Base-by-base conservation (phyloP, 2,888 invertebrate species). In the Euplexia lucipara region DNA sequence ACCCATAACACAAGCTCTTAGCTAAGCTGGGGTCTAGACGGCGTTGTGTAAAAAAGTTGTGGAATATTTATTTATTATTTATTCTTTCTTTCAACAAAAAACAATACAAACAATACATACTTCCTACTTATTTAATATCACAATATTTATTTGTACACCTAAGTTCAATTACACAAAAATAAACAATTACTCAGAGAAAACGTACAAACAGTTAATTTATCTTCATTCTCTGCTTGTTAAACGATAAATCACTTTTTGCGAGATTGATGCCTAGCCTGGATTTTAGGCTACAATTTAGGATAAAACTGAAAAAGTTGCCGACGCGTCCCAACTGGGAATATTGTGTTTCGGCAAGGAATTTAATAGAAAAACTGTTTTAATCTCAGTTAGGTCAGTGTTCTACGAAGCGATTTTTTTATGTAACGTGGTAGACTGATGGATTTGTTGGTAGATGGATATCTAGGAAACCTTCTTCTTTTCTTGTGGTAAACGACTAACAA, bases 211-310 rank as follows among this genome's bases (percentile, higher is more conserved):
- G 60, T 64, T 66, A 65, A 71, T 79, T 68, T 61, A 79, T 82
- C 80, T 82, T 66, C 72, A 76, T 82, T 66, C 47, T 42, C 44
- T 8, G 1, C 51, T 49, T 51, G 53, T 68, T 61, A 42, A 48
- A 45, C 59, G 45, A 79, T 82, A 82, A 82, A 79, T 82, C 72
- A 79, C 80, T 66, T 64, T 71, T 66, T 77, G 49, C 20, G 47
- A 82, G 82, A 82, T 79, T 64, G 72, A 79, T 79, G 77, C 63
- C 56, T 52, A 53, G 66, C n/a, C 51, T 71, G 44, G 66, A 75
- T 71, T 75, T 75, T 18, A 12, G 69, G 22, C 56, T 53, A 53
- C 41, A 79, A 45, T 69, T 67, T 53, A 51, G 57, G 47, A 52
- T 61, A 30, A 58, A 35, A 22, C 47, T 47, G 32, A 60, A 74